Evolutionary conservation across 2,888 invertebrate genomes (phyloP), one percentile per base, ranked within the genome.

Genomic region (Leptinotarsa juncta): DNA sequence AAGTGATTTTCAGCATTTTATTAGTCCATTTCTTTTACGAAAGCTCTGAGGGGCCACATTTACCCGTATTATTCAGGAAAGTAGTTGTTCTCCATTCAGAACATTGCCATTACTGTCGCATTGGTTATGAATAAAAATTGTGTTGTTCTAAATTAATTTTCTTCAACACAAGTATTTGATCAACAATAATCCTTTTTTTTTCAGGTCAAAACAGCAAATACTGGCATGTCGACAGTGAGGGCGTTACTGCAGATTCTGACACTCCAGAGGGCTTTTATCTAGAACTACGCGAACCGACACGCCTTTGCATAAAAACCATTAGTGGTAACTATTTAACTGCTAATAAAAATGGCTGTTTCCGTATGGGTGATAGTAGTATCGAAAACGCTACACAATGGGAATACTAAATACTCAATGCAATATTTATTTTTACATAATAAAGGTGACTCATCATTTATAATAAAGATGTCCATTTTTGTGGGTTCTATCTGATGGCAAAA

Each of bases 351-450:
- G 97, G 97, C 60, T 93, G 94, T 84, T 94, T 97, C 90, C 94
- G 95, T 85, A 91, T 96, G 78, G 95, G 95, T 71, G 95, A 94
- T 77, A 90, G 92, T 79, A 94, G 94, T 85, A 92, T 93, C 83
- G 92, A 93, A 82, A 89, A 90, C 80, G 96, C 97, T 87, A 97
- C 97, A 83, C 95, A 95, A 86, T 97, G 97, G 97, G 97, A 97
- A 90, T 97, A 97, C 89, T 97, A 96, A 90, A 86, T 67, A 62
- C 70, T 68, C 57, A 32, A 68, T 60, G 69, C 69, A 60, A 67
- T 65, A 65, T 68, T 73, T 74, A 76, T 72, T 74, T 74, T 67
- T 70, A 70, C 50, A 62, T 71, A 49, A 49, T 62, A 16, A 51
- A 62, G 18, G 67, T 69, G 50, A 71, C 70, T 65, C 68, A n/a